Conservation (phyloP, 2,888 invertebrate species). For the Eutolmus rufibarbis region DNA sequence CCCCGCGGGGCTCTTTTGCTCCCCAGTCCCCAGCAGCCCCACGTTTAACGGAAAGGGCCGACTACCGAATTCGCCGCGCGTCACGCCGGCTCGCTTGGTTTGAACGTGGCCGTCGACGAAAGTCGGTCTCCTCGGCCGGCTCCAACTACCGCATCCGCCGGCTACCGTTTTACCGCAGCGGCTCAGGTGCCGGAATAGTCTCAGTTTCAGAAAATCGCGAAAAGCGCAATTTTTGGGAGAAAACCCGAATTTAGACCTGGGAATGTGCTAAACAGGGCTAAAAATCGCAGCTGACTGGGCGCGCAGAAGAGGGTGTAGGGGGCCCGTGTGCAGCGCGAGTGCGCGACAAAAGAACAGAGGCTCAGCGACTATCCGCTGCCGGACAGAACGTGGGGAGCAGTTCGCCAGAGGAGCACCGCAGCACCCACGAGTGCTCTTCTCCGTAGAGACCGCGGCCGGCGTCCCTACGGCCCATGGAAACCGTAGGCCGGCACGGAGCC, state of each 20-base stretch:
- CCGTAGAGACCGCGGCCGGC: neutral
- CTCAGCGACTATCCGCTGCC: neutral
- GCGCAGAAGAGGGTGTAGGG: neutral
- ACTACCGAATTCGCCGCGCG: neutral
- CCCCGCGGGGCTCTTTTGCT: neutral
- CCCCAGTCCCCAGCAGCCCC: neutral
- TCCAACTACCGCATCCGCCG: neutral
- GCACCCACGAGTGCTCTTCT: neutral
- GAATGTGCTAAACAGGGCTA: neutral
- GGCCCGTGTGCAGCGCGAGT: neutral
- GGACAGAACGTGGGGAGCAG: neutral
- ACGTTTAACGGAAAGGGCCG: slow-evolving; percentile 8
- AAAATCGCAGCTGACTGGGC: neutral
- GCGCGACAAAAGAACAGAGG: neutral
- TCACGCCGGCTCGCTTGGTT: neutral
- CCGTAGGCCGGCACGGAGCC: neutral
- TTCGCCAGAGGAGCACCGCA: neutral
- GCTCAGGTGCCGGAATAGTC: neutral
- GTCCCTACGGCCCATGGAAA: neutral
- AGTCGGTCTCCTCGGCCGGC: neutral
- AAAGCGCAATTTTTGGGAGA: neutral
- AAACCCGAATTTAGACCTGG: neutral
- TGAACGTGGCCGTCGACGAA: neutral
- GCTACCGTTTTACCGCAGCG: neutral
- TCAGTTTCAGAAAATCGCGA: neutral